Evolutionary conservation across 1,140 invertebrate genomes (phyloP), one percentile per base, ranked within the genome.

Genomic region (Centruroides sculpturatus): DNA sequence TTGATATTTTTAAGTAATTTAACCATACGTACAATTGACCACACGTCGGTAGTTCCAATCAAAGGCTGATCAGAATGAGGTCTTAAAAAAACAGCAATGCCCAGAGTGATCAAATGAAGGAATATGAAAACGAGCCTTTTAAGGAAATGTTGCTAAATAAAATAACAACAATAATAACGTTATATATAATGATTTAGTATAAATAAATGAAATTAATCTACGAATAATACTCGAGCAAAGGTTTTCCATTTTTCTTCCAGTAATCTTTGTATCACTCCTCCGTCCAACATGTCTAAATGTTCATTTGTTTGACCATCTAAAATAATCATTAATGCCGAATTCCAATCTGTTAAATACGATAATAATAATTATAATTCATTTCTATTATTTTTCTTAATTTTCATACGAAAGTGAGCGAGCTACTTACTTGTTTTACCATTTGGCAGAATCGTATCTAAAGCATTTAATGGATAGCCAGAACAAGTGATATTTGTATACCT

Each of bases 231-330:
- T 74, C 86, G 82, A 46, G 92, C 96, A 80, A 96, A 99, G 4
- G 92, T 95, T 75, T 98, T 98, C 96, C 96, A 99, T 76, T 99
- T 99, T 77, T 99, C 95, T 76, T 97, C 93, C 11, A 99, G 78
- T 55, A 99, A 76, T 69, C 92, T 82, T 73, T 97, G 90, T 72
- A 99, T 97, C 56, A 99, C 97, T 50, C 95, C 94, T 55, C 92
- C 92, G 69, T 98, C 93, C 64, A 99, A 77, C 95, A 99, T 99
- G 71, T 98, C 92, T 72, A 98, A 81, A 82, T 99, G 96, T 69
- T 95, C 94, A 69, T 95, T 87, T 73, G 96, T 97, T 47, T 73
- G 75, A 61, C 95, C 95, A 71, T 98, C 94, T 48, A 98, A 80
- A 68, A 98, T 98, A 62, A 98, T 97, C 75, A 98, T 97, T 35